Evolutionary conservation across 2,797 vertebrate genomes (phyloP).

Genomic region (Catostomus latipinnis): DNA sequence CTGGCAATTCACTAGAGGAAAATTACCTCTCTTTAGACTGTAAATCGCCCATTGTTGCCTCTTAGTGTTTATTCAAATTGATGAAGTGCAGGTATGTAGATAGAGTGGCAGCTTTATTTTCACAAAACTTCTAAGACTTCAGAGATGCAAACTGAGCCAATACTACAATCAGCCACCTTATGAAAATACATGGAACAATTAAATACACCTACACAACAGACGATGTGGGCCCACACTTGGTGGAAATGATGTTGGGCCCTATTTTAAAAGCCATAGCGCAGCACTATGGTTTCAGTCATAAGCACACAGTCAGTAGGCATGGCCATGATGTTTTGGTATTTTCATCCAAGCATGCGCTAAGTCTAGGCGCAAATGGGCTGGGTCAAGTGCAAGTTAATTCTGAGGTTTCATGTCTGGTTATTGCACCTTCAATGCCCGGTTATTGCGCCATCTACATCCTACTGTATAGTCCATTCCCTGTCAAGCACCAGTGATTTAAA

Average conservation of each 20-base stretch:
- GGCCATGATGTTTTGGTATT: too few relatives aligned
- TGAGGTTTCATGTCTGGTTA: too few relatives aligned
- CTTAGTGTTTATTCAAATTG: constrained; percentile 2
- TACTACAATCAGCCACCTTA: background rate
- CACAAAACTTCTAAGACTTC: background rate
- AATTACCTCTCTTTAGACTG: constrained; percentile 62
- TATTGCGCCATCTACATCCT: too few relatives aligned
- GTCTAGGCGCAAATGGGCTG: too few relatives aligned
- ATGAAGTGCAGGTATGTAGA: background rate
- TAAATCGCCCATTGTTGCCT: constrained; percentile 40
- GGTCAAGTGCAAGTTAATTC: too few relatives aligned
- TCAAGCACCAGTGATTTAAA: too few relatives aligned
- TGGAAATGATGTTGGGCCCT: background rate
- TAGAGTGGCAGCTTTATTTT: constrained; percentile 11
- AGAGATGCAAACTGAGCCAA: background rate
- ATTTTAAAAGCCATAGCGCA: too few relatives aligned
- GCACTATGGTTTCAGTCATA: too few relatives aligned
- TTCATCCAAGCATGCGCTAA: too few relatives aligned
- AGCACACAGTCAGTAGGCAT: too few relatives aligned
- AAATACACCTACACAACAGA: background rate
- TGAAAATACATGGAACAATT: background rate
- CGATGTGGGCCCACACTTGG: background rate
- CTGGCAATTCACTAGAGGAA: constrained; percentile 66
- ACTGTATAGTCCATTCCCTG: too few relatives aligned
- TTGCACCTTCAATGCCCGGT: too few relatives aligned